A percentile compares a stretch with the other conserved stretches of the same genome.
Conservation (phyloP, 2,797 vertebrate genomes). For the Microhierax caerulescens region DNA sequence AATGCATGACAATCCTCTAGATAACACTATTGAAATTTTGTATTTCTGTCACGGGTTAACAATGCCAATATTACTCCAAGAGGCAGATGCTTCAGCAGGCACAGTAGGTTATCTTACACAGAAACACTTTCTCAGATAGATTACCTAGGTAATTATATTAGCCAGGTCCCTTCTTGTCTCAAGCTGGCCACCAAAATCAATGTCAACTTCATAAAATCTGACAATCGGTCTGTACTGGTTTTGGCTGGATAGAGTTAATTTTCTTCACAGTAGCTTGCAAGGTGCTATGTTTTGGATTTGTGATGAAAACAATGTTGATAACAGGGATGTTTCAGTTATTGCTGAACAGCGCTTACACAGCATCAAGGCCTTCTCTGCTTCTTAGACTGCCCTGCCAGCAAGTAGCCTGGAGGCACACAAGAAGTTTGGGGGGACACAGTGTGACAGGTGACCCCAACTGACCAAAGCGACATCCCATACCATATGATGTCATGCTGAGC, state of each 20-base stretch:
- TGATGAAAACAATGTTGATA: neutral
- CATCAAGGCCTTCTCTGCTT: neutral
- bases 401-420: neutral
- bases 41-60: neutral
- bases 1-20: neutral
- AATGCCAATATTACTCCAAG: neutral
- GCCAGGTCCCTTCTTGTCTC: neutral
- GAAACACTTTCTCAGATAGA: neutral
- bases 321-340: neutral
- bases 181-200: neutral
- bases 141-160: neutral
- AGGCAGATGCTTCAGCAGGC: neutral
- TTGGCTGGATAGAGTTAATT: neutral
- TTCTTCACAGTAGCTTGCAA: neutral
- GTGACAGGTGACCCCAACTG: neutral
- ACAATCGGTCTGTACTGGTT: neutral
- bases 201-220: neutral
- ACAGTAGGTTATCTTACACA: neutral
- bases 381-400: neutral
- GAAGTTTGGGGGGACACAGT: neutral
- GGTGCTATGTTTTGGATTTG: neutral
- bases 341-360: neutral
- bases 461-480: neutral
- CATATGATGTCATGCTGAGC: neutral
- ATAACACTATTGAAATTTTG: neutral